Evolutionary conservation across 64 coral and sea anemone species (phyloP), one percentile per base, ranked within the genome.

Genomic region (Montipora efflorescens): DNA sequence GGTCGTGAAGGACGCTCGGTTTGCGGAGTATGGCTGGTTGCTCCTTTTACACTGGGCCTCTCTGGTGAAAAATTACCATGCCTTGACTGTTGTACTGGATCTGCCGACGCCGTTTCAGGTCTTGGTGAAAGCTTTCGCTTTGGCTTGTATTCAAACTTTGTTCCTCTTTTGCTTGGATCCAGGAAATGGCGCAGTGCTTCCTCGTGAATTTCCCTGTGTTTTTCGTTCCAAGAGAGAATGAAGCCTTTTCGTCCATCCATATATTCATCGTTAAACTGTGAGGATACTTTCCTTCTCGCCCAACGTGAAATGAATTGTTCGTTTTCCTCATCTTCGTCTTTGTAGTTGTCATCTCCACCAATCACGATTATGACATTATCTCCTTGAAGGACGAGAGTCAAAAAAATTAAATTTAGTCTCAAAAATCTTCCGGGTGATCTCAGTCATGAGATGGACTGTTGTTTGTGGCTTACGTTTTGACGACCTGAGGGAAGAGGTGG

Each of bases 331-430:
- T 79, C 78, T 13, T 87, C 16, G 10, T 73, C 87, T 51, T 87
- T 95, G 90, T 95, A 95, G 46, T 95, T 81, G 23, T 75, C 66
- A 51, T 95, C 94, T 74, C 90, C 94, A 79, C 95, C 95, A n/a
- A 96, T 86, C 58, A 96, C 91, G 6, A 96, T 87, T 23, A 96
- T 74, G 45, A 96, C 95, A 25, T 88, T 91, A 47, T 82, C 77
- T 22, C 61, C 94, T 95, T 36, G 76, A 74, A 19, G 4, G 50
- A 59, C 11, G 16, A 78, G 46, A 68, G 48, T 23, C 0, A 23
- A 23, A 28, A 28, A 28, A 28, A 28, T 28, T 28, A 28, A 28
- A 28, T 28, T 28, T 28, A 28, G 28, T 28, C 1, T 28, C 28
- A 28, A 28, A 28, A 28, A 28, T 28, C 28, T 28, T 28, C 28